phyloP scores from a whole-genome alignment of 2,888 invertebrate species.

The Eucriotettix oculatus region DNA sequence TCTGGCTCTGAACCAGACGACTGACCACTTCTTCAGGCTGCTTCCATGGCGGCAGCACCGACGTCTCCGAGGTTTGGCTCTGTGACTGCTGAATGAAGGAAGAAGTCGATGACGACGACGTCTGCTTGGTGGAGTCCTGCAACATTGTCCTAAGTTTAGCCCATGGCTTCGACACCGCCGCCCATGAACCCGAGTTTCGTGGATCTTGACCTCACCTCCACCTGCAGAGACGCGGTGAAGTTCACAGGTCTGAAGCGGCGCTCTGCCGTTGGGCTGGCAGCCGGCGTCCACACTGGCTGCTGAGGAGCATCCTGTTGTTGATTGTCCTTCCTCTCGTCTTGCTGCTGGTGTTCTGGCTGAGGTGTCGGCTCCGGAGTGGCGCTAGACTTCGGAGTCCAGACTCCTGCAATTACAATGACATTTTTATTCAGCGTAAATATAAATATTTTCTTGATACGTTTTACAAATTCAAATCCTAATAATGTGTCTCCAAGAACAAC shows the following conservation, averaged over 20 bases:
- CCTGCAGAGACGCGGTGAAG: slow-evolving; percentile 23
- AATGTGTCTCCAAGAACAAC: no score
- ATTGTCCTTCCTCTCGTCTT: neutral
- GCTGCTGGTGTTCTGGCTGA: neutral
- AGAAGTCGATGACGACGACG: no score
- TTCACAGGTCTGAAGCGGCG: slow-evolving; percentile 64
- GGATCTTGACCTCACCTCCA: neutral
- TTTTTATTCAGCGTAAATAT: no score
- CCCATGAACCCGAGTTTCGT: no score
- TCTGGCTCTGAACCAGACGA: slow-evolving; percentile 11
- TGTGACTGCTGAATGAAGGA: neutral
- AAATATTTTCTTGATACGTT: no score
- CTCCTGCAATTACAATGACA: neutral
- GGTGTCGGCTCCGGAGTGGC: neutral
- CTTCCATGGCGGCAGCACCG: slow-evolving; percentile 13
- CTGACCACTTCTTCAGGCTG: slow-evolving; percentile 15
- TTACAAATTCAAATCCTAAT: no score
- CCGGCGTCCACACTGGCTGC: slow-evolving; percentile 64
- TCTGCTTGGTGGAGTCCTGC: neutral
- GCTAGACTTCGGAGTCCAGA: neutral
- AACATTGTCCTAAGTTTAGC: no score
- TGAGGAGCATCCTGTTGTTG: slow-evolving; percentile 29
- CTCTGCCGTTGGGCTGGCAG: slow-evolving; percentile 52
- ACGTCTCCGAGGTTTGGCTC: neutral
- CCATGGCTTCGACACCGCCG: no score